Evolutionary conservation across 2,113 vertebrate species (phyloP).

Genomic region (Chinchilla lanigera): DNA sequence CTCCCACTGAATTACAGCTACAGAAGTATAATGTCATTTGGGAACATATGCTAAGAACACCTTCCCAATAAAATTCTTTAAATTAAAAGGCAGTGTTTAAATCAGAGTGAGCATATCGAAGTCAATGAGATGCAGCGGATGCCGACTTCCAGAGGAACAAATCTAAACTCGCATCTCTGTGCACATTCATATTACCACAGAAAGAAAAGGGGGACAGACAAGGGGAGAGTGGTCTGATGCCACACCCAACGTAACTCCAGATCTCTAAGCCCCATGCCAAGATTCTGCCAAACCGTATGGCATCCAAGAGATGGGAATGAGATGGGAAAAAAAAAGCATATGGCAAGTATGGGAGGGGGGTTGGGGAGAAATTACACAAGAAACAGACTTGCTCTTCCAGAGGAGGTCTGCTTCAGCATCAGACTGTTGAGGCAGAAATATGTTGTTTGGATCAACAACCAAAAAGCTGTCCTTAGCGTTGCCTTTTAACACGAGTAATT

Average conservation of each 20-base stretch:
- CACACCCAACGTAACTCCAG: constrained; percentile 68
- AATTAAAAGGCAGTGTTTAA: constrained; percentile 62
- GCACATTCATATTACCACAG: background rate
- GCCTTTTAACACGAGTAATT: constrained; percentile 41
- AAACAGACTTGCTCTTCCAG: constrained; percentile 79
- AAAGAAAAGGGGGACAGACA: constrained; percentile 54
- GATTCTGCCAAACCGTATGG: constrained; percentile 83
- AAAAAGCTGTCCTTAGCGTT: constrained; percentile 20
- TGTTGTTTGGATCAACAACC: constrained; percentile 56
- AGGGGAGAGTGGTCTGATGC: constrained; percentile 68
- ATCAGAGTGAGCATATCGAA: background rate
- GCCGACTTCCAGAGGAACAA: constrained; percentile 18
- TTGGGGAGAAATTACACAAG: constrained; percentile 63
- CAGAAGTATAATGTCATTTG: constrained; percentile 56
- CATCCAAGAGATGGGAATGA: constrained; percentile 71
- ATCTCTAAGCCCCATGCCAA: constrained; percentile 76
- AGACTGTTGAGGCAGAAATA: constrained; percentile 71
- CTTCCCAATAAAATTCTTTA: constrained; percentile 63
- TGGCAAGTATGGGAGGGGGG: constrained; percentile 68
- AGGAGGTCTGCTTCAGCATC: constrained; percentile 75
- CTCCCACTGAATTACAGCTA: constrained; percentile 53
- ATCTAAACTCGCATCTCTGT: background rate
- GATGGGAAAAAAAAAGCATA: constrained; percentile 74
- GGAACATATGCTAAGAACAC: constrained; percentile 65
- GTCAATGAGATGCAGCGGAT: constrained; percentile 39